These are phyloP conservation scores for Quiscalus mexicanus DNA, from an alignment of 2,113 vertebrate species.

Conservation along the genomic window DNA sequence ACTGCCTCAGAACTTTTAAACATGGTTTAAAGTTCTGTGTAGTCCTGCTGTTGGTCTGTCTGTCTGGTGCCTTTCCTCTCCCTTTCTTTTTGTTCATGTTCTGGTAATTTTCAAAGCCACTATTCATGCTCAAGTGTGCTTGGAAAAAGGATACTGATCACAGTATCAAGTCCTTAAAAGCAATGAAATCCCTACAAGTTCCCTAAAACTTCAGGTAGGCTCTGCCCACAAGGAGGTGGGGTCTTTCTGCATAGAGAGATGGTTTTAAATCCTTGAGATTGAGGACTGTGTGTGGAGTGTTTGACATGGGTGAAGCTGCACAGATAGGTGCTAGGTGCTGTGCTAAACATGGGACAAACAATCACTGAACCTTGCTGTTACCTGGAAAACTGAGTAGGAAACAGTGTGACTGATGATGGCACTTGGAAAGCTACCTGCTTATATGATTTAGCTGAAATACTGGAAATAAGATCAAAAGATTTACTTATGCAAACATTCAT, in stretches of 20 bases:
- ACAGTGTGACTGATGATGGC: not conserved
- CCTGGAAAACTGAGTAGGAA: not conserved
- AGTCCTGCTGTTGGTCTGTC: not conserved
- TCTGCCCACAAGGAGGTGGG: not conserved
- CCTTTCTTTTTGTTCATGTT: not conserved
- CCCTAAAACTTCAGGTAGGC: not conserved
- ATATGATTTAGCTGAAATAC: not conserved
- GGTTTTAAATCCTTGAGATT: not conserved
- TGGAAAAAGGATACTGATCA: not conserved
- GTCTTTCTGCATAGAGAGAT: not conserved
- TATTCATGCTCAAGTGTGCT: rapidly evolving
- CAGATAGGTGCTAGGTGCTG: not conserved
- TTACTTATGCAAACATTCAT: not conserved
- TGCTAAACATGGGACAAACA: not conserved
- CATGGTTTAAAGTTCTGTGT: not conserved
- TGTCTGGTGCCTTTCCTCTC: not conserved
- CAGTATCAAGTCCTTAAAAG: not conserved
- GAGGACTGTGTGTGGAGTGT: not conserved
- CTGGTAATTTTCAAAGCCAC: not conserved
- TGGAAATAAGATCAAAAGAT: not conserved
- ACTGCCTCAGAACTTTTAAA: not conserved
- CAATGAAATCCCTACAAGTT: not conserved
- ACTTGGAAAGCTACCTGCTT: not conserved
- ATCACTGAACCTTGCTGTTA: not conserved
- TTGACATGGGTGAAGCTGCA: not conserved